Evolutionary conservation across 1,140 invertebrate species (phyloP).

Genomic region (Ceratosolen fusciceps): DNA sequence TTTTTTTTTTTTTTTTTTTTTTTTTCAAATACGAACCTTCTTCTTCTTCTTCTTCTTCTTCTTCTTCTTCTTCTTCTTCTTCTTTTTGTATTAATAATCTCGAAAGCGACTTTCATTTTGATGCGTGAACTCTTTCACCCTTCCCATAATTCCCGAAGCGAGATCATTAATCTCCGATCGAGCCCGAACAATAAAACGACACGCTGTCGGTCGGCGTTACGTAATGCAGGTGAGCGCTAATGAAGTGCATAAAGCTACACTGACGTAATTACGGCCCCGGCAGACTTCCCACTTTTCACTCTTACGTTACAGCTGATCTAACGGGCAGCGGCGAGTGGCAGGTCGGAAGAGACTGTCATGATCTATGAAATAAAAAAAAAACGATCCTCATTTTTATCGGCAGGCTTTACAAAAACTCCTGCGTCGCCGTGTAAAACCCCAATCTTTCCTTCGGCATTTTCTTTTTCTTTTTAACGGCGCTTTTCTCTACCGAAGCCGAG

Average conservation of each 20-base stretch:
- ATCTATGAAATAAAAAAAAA: conserved; percentile 45
- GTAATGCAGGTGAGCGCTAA: conserved; percentile 66
- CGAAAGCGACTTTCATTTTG: conserved; percentile 39
- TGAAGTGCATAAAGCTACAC: conserved; percentile 68
- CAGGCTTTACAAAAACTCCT: conserved; percentile 25
- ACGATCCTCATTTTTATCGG: conserved; percentile 6
- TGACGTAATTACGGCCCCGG: conserved; percentile 64
- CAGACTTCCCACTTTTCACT: conserved; percentile 64
- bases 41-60: no score
- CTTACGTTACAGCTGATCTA: conserved; percentile 53
- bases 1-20: neutral
- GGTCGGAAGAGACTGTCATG: conserved; percentile 49
- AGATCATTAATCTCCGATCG: conserved; percentile 66
- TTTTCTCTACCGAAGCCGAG: no score
- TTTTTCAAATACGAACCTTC: no score
- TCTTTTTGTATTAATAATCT: conserved; percentile 36
- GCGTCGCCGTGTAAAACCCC: conserved; percentile 4
- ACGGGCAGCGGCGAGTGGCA: conserved; percentile 43
- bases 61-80: no score
- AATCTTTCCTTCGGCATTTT: no score
- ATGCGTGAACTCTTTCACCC: conserved; percentile 58
- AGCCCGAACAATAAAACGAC: conserved; percentile 66
- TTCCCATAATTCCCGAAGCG: conserved; percentile 57
- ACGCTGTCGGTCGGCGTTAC: conserved; percentile 58
- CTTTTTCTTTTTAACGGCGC: neutral